Evolutionary conservation across 2,113 vertebrate genomes (phyloP), one percentile per base, ranked within the genome.

Genomic region (Maylandia zebra): DNA sequence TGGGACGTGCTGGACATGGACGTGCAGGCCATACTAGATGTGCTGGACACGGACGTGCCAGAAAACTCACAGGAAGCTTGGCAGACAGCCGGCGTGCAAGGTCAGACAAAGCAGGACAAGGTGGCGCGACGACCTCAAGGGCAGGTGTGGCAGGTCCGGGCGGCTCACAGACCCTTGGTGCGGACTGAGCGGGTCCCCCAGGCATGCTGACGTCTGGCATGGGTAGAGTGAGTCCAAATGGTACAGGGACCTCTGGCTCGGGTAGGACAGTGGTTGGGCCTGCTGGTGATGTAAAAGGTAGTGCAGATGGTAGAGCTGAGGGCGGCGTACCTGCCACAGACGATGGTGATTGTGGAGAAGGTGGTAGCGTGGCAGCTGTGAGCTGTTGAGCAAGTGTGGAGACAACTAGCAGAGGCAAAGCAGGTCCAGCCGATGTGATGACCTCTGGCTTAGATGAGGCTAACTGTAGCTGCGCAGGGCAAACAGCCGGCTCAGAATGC

Each of bases 151-250:
- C 5, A 53, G 52, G 52, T 22, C 52, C 10, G 0, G 19, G 19
- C 2, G 0, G 52, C 2, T 53, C 19, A 53, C 52, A 53, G 19
- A 53, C 19, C 19, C 19, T 4, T 0, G 5, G 0, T 53, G 52
- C 3, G 0, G 52, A 53, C 19, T 53, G 3, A 53, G 19, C 5
- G 5, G 52, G 52, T 22, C 19, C 19, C 19, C 52, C 52, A 53
- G 17, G 17, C 4, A 53, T 22, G 19, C 52, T 22, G 19, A 22
- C 0, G 3, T 53, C 10, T 53, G 52, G 1, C 19, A 2, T 53
- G 52, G 52, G 19, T 52, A 52, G 17, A 52, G 50, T 52, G 17
- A 2, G 17, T 52, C 50, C 8, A 52, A 52, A 52, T 1, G 50
- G 45, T 0, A 1, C 45, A 50, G 45, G 45, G 50, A 52, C 50